Conservation (phyloP, 2,888 invertebrate species). For the Aleiodes testaceus region DNA sequence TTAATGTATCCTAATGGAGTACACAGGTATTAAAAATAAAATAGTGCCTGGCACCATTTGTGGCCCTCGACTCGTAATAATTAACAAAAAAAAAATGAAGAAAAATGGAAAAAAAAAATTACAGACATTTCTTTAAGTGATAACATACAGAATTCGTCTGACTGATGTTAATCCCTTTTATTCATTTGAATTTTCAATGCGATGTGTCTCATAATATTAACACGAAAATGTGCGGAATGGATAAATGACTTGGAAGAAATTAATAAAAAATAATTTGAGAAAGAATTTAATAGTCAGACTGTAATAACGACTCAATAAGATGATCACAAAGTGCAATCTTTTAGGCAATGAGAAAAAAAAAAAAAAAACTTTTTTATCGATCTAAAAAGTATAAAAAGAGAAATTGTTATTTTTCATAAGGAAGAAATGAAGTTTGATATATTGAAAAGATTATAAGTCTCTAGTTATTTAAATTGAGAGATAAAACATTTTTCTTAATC, state of each 20-base stretch:
- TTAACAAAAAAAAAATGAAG: slow-evolving; percentile 11
- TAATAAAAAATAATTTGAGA: slow-evolving; percentile 24
- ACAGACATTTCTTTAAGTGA: slow-evolving; percentile 14
- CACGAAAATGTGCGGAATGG: not conserved
- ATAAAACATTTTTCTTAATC: slow-evolving; percentile 60
- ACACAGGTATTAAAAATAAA: slow-evolving; percentile 70
- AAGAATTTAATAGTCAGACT: slow-evolving; percentile 43
- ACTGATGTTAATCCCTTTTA: slow-evolving; percentile 32
- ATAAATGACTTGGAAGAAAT: slow-evolving; percentile 16
- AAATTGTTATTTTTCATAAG: slow-evolving; percentile 73
- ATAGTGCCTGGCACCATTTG: slow-evolving; percentile 73
- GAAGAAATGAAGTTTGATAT: slow-evolving; percentile 66
- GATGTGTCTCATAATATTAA: slow-evolving; percentile 18
- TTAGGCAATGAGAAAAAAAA: slow-evolving; percentile 60
- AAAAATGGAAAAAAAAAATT: slow-evolving; percentile 15
- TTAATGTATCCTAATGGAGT: slow-evolving; percentile 62
- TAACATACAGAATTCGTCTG: slow-evolving; percentile 33
- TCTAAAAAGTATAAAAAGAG: slow-evolving; percentile 63
- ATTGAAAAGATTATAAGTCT: slow-evolving; percentile 63
- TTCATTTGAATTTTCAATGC: slow-evolving; percentile 7
- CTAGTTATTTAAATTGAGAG: slow-evolving; percentile 63
- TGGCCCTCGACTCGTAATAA: slow-evolving; percentile 69
- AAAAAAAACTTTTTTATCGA: slow-evolving; percentile 66
- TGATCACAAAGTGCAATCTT: slow-evolving; percentile 73
- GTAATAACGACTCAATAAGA: slow-evolving; percentile 69